phyloP scores from a whole-genome alignment of 35 echinoderm and acorn worm genomes.

The Eucidaris tribuloides region DNA sequence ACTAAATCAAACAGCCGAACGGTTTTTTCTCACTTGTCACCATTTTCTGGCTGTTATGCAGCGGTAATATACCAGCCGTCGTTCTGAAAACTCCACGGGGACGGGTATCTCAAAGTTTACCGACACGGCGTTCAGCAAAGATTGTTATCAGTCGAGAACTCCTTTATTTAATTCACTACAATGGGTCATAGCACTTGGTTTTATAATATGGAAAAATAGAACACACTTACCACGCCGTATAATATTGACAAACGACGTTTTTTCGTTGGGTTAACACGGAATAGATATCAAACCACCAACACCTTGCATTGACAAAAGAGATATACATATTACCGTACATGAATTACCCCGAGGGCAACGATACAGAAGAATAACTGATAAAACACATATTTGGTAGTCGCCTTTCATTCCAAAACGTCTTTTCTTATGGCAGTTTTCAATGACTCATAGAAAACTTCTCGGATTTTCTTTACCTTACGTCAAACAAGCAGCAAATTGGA shows the following conservation, averaged over 20 bases:
- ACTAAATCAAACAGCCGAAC: not conserved
- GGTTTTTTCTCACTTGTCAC: not conserved
- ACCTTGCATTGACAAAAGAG: not conserved
- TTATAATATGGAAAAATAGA: not conserved
- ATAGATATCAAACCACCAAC: not conserved
- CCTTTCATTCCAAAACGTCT: too few species aligned
- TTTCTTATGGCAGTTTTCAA: too few species aligned
- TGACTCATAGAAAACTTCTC: too few species aligned
- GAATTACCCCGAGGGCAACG: not conserved
- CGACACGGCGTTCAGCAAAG: too few species aligned
- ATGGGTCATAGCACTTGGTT: conserved; percentile 1
- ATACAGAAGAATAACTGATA: not conserved
- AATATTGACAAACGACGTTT: conserved; percentile 7
- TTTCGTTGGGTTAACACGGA: conserved; percentile 1
- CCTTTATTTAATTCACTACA: too few species aligned
- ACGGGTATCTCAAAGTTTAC: too few species aligned
- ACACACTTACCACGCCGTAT: not conserved
- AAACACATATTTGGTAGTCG: conserved; percentile 16
- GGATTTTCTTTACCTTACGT: too few species aligned
- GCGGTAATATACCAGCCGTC: too few species aligned
- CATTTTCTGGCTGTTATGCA: too few species aligned
- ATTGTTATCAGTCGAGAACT: too few species aligned
- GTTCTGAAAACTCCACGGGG: too few species aligned
- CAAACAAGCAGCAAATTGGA: too few species aligned
- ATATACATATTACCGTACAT: conserved; percentile 10